Evolutionary conservation across 1,140 invertebrate genomes (phyloP), one percentile per base, ranked within the genome.

Genomic region (Euschistus heros): DNA sequence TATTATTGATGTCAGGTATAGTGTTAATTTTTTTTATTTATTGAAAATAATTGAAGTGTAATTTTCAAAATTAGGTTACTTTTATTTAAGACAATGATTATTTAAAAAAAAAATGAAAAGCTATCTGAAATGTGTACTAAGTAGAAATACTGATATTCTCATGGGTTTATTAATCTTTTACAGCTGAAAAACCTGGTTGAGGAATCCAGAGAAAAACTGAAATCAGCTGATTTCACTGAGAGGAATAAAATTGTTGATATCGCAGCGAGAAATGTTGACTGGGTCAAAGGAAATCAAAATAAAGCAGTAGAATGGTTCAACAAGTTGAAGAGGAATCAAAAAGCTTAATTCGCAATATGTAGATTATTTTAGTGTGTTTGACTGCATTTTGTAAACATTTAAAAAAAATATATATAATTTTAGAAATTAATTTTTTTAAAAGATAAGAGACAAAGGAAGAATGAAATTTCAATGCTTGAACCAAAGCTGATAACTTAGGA

Each of bases 151-250:
- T 55, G 18, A 24, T 8, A 10, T 8, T 55, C 18, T 8, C 8
- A 10, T 55, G 22, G 22, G 7, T 10, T 24, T 55, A n/a, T 18
- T 55, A 10, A 24, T 6, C 6, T 30, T 46, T 67, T 70, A 14
- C 61, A 71, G 70, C 37, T 71, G 18, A 66, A 69, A 27, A 22
- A 18, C 18, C 65, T 71, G 27, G 20, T 67, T 0, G 54, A 64
- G 3, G 59, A 62, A n/a, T 47, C 62, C 7, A 52, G 47, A 22
- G 20, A 44, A 14, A 46, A 68, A 20, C 59, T 70, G n/a, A 66
- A 69, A 62, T 60, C 47, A 27, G 50, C 54, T 24, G 54, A 57
- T 15, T 17, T 14, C 7, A 2, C 2, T n/a, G 63, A 33, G n/a
- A 55, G 47, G 17, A 33, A 30, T 50, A 46, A 24, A 30, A 18